Evolutionary conservation across 2,113 vertebrate species (phyloP).

Genomic region (Leuciscus idus): DNA sequence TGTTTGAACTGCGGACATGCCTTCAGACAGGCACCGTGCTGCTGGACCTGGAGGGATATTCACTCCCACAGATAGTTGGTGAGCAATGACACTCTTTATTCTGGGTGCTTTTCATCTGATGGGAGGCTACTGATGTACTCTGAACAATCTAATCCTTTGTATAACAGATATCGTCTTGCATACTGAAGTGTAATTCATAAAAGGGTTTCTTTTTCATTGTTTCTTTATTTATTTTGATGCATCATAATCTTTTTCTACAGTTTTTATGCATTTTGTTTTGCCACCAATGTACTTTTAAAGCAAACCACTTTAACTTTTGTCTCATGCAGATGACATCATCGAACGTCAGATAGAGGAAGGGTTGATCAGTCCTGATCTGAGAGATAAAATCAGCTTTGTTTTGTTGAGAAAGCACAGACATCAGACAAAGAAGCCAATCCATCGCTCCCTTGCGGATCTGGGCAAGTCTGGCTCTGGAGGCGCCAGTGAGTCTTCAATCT

Average conservation of each 20-base stretch:
- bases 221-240: not conserved
- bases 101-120: not conserved
- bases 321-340: slow-evolving; percentile 85
- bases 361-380: slow-evolving; percentile 83
- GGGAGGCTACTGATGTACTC: not conserved
- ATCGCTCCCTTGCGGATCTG: slow-evolving; percentile 90
- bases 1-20: slow-evolving; percentile 94
- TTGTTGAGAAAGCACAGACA: slow-evolving; percentile 94
- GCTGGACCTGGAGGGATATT: slow-evolving; percentile 89
- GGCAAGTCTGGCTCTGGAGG: slow-evolving; percentile 88
- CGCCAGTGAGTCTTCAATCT: slow-evolving; percentile 75
- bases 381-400: slow-evolving; percentile 90
- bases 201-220: not conserved
- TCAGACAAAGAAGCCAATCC: slow-evolving; percentile 97
- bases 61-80: slow-evolving; percentile 95
- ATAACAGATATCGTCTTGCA: not conserved
- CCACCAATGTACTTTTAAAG: too few species aligned
- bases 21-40: slow-evolving; percentile 93
- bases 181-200: not conserved
- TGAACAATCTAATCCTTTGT: not conserved
- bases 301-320: not conserved
- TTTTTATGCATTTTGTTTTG: too few species aligned
- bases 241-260: not conserved
- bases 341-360: slow-evolving; percentile 90
- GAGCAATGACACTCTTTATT: slow-evolving; percentile 46